These are phyloP conservation scores for Aphis gossypii DNA, from an alignment of 1,140 invertebrate species.

Conservation along the genomic window DNA sequence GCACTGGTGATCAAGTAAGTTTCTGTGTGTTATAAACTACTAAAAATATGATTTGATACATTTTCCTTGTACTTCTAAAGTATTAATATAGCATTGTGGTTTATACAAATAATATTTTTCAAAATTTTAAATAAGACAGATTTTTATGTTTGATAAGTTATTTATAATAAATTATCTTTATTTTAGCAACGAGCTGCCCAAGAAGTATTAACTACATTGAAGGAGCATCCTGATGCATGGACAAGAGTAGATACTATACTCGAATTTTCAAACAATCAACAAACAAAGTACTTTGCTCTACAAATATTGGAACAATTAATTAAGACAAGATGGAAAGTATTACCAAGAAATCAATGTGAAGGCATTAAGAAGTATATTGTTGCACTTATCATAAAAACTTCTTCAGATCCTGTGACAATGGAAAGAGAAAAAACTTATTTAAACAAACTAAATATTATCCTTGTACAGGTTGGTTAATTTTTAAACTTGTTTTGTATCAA, in stretches of 20 bases:
- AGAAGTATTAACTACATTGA: conserved; percentile 91
- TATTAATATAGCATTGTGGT: background rate
- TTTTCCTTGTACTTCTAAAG: background rate
- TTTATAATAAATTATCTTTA: background rate
- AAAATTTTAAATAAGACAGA: background rate
- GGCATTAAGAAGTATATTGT: conserved; percentile 99
- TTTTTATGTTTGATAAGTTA: background rate
- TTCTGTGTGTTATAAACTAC: background rate
- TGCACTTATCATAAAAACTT: conserved; percentile 97
- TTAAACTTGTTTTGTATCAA: background rate
- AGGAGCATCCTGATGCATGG: conserved; percentile 99
- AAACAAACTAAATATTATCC: conserved; percentile 98
- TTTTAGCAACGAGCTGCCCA: conserved; percentile 88
- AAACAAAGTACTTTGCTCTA: conserved; percentile 99
- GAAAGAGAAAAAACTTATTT: conserved; percentile 96
- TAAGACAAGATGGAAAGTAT: conserved; percentile 98
- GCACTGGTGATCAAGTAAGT: conserved; percentile 81
- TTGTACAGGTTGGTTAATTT: conserved; percentile 78
- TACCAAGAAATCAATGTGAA: conserved; percentile 98
- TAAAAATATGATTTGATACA: background rate
- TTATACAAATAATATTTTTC: background rate
- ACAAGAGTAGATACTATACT: conserved; percentile 98
- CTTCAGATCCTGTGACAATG: conserved; percentile 86
- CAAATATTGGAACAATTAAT: conserved; percentile 99
- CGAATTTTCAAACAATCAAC: conserved; percentile 90